phyloP scores from a whole-genome alignment of 2,888 invertebrate genomes.

The Amphipoea lucens region DNA sequence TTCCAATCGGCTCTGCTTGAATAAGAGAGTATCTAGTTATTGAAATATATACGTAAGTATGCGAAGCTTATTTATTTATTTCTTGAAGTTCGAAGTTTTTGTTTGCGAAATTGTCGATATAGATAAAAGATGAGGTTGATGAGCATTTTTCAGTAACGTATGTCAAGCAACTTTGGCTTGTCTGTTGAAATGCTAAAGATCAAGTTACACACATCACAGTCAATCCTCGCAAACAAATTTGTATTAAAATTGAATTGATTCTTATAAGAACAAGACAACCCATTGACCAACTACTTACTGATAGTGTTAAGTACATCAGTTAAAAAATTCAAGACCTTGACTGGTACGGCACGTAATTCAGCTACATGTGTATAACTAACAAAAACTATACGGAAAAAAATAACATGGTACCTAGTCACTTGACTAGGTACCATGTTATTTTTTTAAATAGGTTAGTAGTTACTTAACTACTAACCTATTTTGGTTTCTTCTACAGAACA shows the following conservation, averaged over 20 bases:
- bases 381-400: slow-evolving; percentile 33
- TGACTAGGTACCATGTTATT: too few species aligned
- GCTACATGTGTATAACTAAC: neutral
- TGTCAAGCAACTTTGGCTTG: neutral
- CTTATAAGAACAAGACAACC: neutral
- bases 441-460: too few species aligned
- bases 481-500: neutral
- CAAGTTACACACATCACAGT: slow-evolving; percentile 4
- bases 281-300: neutral
- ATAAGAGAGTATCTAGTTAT: neutral
- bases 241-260: slow-evolving; percentile 7
- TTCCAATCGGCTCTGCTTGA: slow-evolving; percentile 5
- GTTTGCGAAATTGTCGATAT: neutral
- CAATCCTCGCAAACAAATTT: neutral
- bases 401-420: neutral
- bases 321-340: slow-evolving; percentile 25
- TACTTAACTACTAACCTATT: neutral
- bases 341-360: neutral
- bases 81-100: neutral
- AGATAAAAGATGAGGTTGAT: neutral
- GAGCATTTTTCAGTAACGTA: slow-evolving; percentile 23
- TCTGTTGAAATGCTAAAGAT: neutral
- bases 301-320: neutral
- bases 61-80: neutral
- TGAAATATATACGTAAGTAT: slow-evolving; percentile 46